phyloP scores from a whole-genome alignment of 2,113 vertebrate species.

The Origma solitaria region DNA sequence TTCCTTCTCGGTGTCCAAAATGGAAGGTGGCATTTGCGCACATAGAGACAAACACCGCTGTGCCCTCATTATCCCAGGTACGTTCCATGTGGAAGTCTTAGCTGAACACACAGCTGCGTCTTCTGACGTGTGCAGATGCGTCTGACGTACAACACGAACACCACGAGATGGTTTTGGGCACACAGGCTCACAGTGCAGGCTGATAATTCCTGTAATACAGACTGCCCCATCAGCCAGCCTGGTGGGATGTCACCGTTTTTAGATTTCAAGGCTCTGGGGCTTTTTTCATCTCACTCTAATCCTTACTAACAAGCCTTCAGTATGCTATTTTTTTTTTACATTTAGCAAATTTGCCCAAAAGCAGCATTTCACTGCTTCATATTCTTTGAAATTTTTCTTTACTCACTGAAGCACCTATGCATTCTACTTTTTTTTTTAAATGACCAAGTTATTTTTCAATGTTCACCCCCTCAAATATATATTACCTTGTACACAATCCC shows the following conservation, averaged over 20 bases:
- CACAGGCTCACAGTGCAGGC: fast-evolving
- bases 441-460: background rate
- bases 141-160: background rate
- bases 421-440: background rate
- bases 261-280: background rate
- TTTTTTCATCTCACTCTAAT: background rate
- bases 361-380: background rate
- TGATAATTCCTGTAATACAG: background rate
- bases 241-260: background rate
- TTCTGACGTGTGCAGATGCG: fast-evolving
- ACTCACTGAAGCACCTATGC: background rate
- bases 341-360: background rate
- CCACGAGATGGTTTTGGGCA: background rate
- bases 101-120: background rate
- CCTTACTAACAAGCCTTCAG: background rate
- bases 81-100: fast-evolving
- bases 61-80: background rate
- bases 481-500: background rate
- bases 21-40: background rate
- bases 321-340: background rate
- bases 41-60: background rate
- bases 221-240: background rate
- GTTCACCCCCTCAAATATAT: background rate
- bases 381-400: background rate
- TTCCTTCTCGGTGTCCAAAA: background rate